Evolutionary conservation across 2,113 vertebrate genomes (phyloP), one percentile per base, ranked within the genome.

Genomic region (Syngnathus scovelli): DNA sequence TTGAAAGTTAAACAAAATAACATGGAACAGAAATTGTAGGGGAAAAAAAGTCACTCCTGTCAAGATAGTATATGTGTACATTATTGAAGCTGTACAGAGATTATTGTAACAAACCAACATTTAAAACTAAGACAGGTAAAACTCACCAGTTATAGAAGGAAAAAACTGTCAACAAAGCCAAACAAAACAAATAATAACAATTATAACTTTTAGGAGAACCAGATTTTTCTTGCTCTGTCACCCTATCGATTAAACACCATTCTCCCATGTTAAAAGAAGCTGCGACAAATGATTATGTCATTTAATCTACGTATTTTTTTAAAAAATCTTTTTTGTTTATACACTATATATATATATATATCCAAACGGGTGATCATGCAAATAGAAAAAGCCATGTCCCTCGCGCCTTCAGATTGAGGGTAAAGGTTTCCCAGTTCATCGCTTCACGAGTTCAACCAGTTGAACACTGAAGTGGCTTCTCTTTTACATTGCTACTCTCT

Each of bases 41-140:
- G 61, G 69, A 73, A 61, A 68, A 74, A 61, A 68, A 74, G 71
- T 77, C 75, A 84, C 78, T 63, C 64, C 71, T 78, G 73, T 84
- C 78, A 67, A 81, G 61, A 68, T 83, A 33, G 27, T 33, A 66
- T 86, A 79, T 83, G 81, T 76, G 78, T 67, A 86, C 80, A 55
- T 83, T 85, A 89, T 87, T 83, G 77, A 85, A 90, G 85, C 89
- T 91, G 88, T 92, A 92, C 90, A 92, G 78, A 92, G 79, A 82
- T 80, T 83, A 88, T 84, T 76, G 78, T 77, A 76, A 87, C 87
- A 84, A 81, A 83, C 67, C 49, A 75, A 86, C 75, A 79, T 70
- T 78, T 69, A 85, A 85, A 88, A 84, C 76, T 78, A 84, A 78
- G 68, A 63, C 70, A 66, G 56, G 41, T 77, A 72, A 72, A 69